Percentiles rank a stretch among this genome's conserved stretches.
Conservation (phyloP, 2,888 invertebrate genomes). For the Hanleya hanleyi region DNA sequence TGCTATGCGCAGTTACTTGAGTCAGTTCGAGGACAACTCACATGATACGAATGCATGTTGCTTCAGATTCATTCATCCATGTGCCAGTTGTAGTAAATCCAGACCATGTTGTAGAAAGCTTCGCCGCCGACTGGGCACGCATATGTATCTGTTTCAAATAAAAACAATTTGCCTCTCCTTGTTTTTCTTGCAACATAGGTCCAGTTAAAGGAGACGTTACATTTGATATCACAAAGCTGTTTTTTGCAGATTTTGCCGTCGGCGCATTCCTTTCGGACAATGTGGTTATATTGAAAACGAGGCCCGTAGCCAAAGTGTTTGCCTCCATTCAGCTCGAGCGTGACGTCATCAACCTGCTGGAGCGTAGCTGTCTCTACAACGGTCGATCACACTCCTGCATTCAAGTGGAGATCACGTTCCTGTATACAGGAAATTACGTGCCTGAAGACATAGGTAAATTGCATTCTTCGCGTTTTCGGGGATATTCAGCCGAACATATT, state of each 20-base stretch:
- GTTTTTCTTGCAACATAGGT: too few species aligned
- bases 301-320: background rate
- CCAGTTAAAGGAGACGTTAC: too few species aligned
- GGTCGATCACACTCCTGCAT: background rate
- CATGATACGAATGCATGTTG: too few species aligned
- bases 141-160: too few species aligned
- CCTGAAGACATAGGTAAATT: constrained; percentile 4
- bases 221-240: background rate
- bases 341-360: background rate
- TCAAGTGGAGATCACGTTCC: background rate
- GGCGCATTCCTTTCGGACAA: constrained; percentile 5
- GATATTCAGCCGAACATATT: too few species aligned
- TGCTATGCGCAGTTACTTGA: too few species aligned
- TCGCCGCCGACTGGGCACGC: too few species aligned
- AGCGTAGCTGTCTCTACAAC: background rate
- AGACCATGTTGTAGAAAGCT: too few species aligned
- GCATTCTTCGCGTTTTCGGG: background rate
- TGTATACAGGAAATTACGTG: background rate
- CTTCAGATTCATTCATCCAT: too few species aligned
- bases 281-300: background rate
- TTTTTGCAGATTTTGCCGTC: constrained; percentile 9
- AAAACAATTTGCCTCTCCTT: too few species aligned
- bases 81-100: too few species aligned
- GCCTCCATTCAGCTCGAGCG: background rate
- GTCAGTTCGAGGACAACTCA: too few species aligned